phyloP scores from a whole-genome alignment of 2,113 vertebrate species.

The Chroicocephalus ridibundus region DNA sequence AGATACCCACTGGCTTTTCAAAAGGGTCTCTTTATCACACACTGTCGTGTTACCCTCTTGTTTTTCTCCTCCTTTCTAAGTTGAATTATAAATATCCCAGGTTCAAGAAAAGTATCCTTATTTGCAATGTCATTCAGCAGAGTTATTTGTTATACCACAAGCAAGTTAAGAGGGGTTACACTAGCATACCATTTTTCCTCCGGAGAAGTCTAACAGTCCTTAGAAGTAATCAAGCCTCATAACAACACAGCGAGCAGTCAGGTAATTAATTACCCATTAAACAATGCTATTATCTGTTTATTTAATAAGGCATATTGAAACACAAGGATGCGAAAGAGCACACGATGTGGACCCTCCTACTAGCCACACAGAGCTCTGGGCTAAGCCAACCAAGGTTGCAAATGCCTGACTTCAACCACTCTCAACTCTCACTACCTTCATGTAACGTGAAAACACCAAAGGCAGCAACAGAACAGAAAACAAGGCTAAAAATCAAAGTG shows the following conservation, averaged over 20 bases:
- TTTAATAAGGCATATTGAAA: neutral
- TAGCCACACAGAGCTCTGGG: neutral
- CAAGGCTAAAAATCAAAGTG: neutral
- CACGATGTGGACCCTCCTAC: neutral
- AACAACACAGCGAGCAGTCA: neutral
- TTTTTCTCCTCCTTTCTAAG: neutral
- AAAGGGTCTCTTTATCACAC: neutral
- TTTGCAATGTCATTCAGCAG: neutral
- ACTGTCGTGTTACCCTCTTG: neutral
- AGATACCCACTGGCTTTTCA: neutral
- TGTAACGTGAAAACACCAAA: neutral
- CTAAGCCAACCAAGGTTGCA: neutral
- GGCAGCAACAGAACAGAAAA: neutral
- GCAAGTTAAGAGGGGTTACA: neutral
- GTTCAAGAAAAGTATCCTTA: neutral
- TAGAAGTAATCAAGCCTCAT: neutral
- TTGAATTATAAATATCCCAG: neutral
- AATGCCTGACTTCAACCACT: neutral
- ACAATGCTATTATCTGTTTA: neutral
- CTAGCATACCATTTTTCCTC: neutral
- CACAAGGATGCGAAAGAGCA: neutral
- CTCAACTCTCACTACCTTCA: neutral
- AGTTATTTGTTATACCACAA: neutral
- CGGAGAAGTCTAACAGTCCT: neutral
- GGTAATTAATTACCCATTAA: neutral